These are phyloP conservation scores for Drosophila nr. fundita DNA, from an alignment of 2,888 invertebrate species.

Conservation along the genomic window DNA sequence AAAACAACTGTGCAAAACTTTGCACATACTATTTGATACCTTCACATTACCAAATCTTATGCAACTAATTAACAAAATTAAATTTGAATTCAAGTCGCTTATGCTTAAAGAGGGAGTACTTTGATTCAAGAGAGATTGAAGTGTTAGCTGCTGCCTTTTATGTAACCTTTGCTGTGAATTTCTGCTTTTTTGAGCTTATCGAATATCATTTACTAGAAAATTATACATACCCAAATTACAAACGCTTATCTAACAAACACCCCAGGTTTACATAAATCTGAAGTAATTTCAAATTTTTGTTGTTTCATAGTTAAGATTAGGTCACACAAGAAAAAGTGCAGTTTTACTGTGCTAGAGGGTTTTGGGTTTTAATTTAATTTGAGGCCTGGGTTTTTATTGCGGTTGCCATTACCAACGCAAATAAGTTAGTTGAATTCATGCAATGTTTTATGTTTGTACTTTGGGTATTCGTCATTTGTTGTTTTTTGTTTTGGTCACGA, in stretches of 20 bases:
- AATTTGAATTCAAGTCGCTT: neutral
- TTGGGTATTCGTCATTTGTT: conserved; percentile 50
- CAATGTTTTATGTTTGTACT: conserved; percentile 39
- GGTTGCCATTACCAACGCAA: conserved; percentile 41
- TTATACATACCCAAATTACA: neutral
- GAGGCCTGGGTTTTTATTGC: conserved; percentile 17
- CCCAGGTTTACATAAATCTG: neutral
- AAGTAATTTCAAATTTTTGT: neutral
- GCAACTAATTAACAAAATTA: conserved; percentile 7
- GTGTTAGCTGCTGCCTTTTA: neutral
- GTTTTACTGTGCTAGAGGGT: conserved; percentile 18
- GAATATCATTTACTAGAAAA: neutral
- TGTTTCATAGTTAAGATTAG: neutral
- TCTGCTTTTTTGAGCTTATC: neutral
- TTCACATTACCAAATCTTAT: conserved; percentile 12
- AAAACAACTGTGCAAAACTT: conserved; percentile 10
- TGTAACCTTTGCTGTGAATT: neutral
- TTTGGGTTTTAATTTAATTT: conserved; percentile 29
- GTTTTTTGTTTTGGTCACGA: conserved; percentile 63
- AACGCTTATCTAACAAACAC: neutral
- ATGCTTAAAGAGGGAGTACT: neutral
- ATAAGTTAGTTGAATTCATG: conserved; percentile 43
- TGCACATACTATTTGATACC: neutral
- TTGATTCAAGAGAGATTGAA: neutral
- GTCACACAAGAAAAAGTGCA: conserved; percentile 22